phyloP scores from a whole-genome alignment of 2,888 invertebrate species.

The Rhabditoides inermis region DNA sequence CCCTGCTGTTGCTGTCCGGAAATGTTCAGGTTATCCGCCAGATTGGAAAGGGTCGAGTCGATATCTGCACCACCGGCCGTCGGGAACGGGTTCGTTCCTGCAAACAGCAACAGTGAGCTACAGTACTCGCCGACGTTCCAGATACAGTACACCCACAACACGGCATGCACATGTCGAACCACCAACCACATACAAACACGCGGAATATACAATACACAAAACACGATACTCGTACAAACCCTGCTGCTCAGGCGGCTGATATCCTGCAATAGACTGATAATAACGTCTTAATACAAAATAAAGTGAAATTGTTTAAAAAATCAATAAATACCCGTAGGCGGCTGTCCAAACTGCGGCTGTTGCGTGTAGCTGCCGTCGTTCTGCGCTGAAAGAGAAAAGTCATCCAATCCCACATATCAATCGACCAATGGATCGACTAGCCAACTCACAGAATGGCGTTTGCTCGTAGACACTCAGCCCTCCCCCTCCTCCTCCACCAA shows the following conservation, averaged over 20 bases:
- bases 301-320: not conserved
- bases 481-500: conserved; percentile 4
- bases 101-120: not conserved
- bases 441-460: conserved; percentile 35
- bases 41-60: conserved; percentile 20
- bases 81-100: conserved; percentile 8
- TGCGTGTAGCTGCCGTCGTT: conserved; percentile 33
- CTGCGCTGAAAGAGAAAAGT: conserved; percentile 22
- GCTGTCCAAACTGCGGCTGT: conserved; percentile 14
- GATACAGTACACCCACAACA: no score
- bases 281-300: not conserved
- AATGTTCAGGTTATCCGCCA: conserved; percentile 31
- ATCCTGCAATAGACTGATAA: conserved; percentile 8
- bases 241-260: not conserved
- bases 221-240: conserved; percentile 1
- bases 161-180: no score
- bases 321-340: no score
- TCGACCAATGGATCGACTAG: not conserved
- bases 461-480: conserved; percentile 33
- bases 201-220: not conserved
- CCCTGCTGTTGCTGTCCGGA: conserved; percentile 6
- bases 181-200: not conserved
- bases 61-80: conserved; percentile 12
- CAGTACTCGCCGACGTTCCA: not conserved
- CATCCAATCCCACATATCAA: not conserved